These are phyloP conservation scores for Chrosomus eos DNA, from an alignment of 2,797 vertebrate species.

Conservation along the genomic window DNA sequence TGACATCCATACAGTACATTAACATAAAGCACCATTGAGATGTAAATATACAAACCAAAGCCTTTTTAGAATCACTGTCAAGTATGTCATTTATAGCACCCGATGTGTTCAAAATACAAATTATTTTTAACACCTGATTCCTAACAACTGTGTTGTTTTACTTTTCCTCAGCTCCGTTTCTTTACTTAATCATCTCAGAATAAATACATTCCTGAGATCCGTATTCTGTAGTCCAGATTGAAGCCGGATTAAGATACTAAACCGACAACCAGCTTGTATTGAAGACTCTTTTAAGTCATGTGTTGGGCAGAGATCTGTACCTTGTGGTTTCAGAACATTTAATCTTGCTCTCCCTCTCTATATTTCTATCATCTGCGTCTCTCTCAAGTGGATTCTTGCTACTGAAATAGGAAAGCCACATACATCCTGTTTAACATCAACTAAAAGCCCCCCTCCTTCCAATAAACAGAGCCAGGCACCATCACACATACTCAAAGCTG, in stretches of 20 bases:
- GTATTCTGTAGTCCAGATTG: background rate
- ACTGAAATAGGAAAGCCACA: slow-evolving; percentile 48
- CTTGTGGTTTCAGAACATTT: slow-evolving; percentile 24
- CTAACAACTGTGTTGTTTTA: background rate
- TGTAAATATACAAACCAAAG: background rate
- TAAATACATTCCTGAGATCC: background rate
- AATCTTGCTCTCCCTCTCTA: background rate
- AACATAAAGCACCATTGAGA: slow-evolving; percentile 26
- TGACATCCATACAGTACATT: background rate
- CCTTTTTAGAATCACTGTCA: slow-evolving; percentile 6
- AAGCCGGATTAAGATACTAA: background rate
- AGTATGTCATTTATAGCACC: slow-evolving; percentile 19
- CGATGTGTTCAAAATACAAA: background rate
- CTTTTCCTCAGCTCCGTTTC: background rate
- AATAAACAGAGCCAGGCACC: slow-evolving; percentile 17
- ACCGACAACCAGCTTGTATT: background rate
- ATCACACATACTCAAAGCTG: background rate
- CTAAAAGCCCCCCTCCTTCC: background rate
- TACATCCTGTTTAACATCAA: slow-evolving; percentile 42
- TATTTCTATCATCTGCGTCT: slow-evolving; percentile 16
- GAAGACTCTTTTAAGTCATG: slow-evolving; percentile 4
- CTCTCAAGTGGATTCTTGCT: slow-evolving; percentile 35
- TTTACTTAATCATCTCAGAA: background rate
- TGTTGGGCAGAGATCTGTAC: background rate
- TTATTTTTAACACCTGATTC: background rate